A percentile compares a stretch with the other conserved stretches of the same genome.
Evolutionary conservation across 2,888 invertebrate species (phyloP).

Genomic region (Eupeodes latifasciatus): DNA sequence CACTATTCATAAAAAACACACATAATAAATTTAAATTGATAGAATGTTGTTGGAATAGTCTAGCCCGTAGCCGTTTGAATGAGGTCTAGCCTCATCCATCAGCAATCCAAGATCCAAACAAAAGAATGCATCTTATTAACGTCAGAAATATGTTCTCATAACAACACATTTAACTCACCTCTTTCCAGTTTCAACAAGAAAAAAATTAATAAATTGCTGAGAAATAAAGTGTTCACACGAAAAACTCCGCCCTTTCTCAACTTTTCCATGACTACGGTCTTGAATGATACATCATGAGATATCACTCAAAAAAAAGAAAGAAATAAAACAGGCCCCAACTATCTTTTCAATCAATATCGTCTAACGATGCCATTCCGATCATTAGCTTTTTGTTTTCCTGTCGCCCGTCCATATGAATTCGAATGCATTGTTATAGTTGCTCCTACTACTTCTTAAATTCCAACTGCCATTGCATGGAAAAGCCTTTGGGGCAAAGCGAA

Average conservation of each 20-base stretch:
- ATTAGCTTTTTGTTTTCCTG: slow-evolving; percentile 33
- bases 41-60: background rate
- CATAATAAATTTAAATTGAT: background rate
- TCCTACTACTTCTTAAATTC: background rate
- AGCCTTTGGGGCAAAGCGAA: slow-evolving; percentile 7
- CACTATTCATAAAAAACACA: background rate
- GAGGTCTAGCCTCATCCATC: too few relatives aligned
- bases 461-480: background rate
- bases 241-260: background rate
- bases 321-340: background rate
- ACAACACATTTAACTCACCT: too few relatives aligned
- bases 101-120: too few relatives aligned
- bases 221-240: too few relatives aligned
- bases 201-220: too few relatives aligned
- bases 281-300: background rate
- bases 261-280: background rate
- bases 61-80: background rate
- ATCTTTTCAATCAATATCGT: slow-evolving; percentile 39
- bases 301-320: background rate
- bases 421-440: slow-evolving; percentile 3
- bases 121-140: background rate
- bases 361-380: slow-evolving; percentile 38
- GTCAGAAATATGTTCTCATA: background rate
- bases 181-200: too few relatives aligned
- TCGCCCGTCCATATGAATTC: background rate